Evolutionary conservation across 2,888 invertebrate genomes (phyloP).

Genomic region (Blastobasis lacticolella): DNA sequence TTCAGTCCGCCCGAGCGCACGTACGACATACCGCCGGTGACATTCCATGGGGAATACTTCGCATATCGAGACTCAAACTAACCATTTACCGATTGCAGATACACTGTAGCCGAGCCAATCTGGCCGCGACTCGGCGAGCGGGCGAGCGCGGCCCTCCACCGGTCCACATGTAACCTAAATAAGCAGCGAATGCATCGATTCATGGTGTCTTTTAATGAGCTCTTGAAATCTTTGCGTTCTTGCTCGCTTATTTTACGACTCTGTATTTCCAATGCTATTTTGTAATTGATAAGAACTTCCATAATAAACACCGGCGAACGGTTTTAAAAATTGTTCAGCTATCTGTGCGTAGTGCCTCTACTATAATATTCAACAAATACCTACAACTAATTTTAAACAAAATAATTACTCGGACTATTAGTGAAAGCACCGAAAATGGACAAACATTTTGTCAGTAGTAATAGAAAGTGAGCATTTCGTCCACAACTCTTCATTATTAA

Average conservation of each 20-base stretch:
- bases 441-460: too few species aligned
- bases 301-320: too few species aligned
- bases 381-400: too few species aligned
- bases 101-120: slow-evolving; percentile 60
- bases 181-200: slow-evolving; percentile 59
- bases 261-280: background rate
- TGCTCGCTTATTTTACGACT: background rate
- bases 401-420: too few species aligned
- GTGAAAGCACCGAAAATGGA: too few species aligned
- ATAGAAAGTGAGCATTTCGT: too few species aligned
- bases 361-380: too few species aligned
- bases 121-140: too few species aligned
- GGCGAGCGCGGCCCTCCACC: too few species aligned
- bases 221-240: slow-evolving; percentile 16
- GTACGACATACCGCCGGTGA: slow-evolving; percentile 65
- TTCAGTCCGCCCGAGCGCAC: slow-evolving; percentile 62
- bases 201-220: slow-evolving; percentile 46
- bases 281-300: background rate
- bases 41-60: slow-evolving; percentile 66
- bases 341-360: too few species aligned
- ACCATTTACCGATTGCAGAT: slow-evolving; percentile 73
- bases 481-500: slow-evolving; percentile 18
- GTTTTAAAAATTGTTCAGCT: too few species aligned
- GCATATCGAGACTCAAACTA: slow-evolving; percentile 70
- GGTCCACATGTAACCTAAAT: slow-evolving; percentile 61